Evolutionary conservation across 2,888 invertebrate genomes (phyloP).

Genomic region (Acronicta psi): DNA sequence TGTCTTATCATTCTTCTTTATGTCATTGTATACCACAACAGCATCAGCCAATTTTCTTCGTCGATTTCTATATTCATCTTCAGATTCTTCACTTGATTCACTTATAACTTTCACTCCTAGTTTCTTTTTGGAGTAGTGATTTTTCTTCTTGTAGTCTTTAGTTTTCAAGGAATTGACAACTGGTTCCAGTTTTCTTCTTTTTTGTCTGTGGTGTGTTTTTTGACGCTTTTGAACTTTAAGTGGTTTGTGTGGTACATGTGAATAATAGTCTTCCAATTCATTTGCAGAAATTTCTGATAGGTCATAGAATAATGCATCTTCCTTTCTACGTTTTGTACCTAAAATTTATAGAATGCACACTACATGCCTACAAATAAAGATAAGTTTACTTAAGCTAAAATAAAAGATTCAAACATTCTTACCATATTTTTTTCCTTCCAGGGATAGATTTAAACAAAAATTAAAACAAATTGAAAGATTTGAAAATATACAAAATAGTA

Average conservation of each 20-base stretch:
- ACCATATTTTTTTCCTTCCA: constrained; percentile 36
- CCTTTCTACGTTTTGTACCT: constrained; percentile 62
- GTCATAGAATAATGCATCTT: constrained; percentile 63
- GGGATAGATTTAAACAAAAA: constrained; percentile 6
- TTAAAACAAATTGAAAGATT: constrained; percentile 4
- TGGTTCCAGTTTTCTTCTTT: constrained; percentile 65
- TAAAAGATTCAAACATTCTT: constrained; percentile 21
- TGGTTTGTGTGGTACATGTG: constrained; percentile 47
- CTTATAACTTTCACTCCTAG: constrained; percentile 62
- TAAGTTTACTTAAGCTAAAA: constrained; percentile 29
- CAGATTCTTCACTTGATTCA: constrained; percentile 82
- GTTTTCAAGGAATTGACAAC: constrained; percentile 53
- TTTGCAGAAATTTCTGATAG: constrained; percentile 77
- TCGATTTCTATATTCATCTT: constrained; percentile 82
- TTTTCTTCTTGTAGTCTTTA: constrained; percentile 70
- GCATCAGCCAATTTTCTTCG: constrained; percentile 88
- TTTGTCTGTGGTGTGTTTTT: constrained; percentile 68
- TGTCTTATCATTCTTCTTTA: constrained; percentile 71
- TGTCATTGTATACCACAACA: constrained; percentile 76
- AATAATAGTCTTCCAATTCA: constrained; percentile 70
- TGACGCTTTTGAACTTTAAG: constrained; percentile 60
- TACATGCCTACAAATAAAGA: constrained; percentile 47
- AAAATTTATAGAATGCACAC: constrained; percentile 58
- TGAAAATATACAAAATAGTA: neutral
- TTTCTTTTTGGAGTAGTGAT: constrained; percentile 66